Conservation (phyloP, 64 coral and sea anemone species). For the Astreopora myriophthalma region DNA sequence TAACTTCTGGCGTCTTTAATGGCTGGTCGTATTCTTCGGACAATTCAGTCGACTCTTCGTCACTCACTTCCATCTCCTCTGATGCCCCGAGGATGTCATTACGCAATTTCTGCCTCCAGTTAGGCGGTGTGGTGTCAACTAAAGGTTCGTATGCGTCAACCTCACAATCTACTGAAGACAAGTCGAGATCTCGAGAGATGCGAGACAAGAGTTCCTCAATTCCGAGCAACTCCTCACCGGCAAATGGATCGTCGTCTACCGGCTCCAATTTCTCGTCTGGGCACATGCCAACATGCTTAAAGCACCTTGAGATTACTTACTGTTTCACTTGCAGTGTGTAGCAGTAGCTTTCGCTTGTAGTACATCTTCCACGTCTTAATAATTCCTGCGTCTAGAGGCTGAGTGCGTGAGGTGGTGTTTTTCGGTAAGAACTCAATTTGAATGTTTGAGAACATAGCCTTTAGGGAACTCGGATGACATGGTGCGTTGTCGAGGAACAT, state of each 20-base stretch:
- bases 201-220: neutral
- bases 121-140: neutral
- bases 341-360: conserved; percentile 25
- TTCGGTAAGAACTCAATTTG: neutral
- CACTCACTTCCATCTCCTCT: neutral
- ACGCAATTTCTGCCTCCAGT: neutral
- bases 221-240: neutral
- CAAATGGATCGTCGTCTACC: neutral
- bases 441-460: conserved; percentile 31
- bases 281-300: neutral
- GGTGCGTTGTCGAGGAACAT: conserved; percentile 28
- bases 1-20: too few species aligned
- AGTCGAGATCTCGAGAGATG: neutral
- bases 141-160: neutral
- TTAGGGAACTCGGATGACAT: conserved; percentile 13
- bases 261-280: neutral
- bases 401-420: neutral
- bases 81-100: neutral
- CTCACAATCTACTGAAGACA: too few species aligned
- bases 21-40: too few species aligned
- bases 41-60: too few species aligned
- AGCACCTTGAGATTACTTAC: neutral
- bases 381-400: conserved; percentile 47
- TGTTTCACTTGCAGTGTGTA: conserved; percentile 10
- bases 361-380: conserved; percentile 71